Conservation (phyloP, 2,113 vertebrate species). For the Rhea americana region DNA sequence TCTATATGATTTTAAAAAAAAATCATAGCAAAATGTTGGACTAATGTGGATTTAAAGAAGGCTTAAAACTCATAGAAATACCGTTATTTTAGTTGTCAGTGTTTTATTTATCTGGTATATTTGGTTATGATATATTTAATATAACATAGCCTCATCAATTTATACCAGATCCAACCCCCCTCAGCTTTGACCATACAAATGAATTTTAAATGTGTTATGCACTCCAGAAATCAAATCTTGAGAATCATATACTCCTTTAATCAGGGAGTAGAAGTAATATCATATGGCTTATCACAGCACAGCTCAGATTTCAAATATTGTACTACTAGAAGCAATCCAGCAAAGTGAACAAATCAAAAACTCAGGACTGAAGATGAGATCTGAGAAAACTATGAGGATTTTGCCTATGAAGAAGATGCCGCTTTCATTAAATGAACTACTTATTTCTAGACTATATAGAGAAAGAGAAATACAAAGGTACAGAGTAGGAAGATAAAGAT, state of each 20-base stretch:
- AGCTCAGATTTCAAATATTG: constrained; percentile 6
- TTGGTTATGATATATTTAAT: constrained; percentile 7
- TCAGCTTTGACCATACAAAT: not conserved
- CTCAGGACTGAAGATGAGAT: not conserved
- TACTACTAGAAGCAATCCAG: not conserved
- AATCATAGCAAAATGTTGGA: not conserved
- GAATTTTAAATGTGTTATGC: not conserved
- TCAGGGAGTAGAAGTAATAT: constrained; percentile 31
- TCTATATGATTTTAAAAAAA: constrained; percentile 56
- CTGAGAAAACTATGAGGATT: not conserved
- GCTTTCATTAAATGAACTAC: not conserved
- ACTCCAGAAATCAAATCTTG: constrained; percentile 8
- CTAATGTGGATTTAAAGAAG: constrained; percentile 24
- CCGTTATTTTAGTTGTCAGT: constrained; percentile 38
- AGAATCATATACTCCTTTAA: constrained; percentile 32
- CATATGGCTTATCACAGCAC: constrained; percentile 11
- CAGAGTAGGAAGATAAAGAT: not conserved
- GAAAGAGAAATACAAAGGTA: not conserved
- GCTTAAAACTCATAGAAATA: not conserved
- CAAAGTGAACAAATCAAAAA: not conserved
- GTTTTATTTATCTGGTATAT: not conserved
- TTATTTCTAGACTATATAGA: not conserved
- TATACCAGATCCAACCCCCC: not conserved
- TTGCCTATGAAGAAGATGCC: not conserved
- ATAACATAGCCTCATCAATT: constrained; percentile 26